Evolutionary conservation across 1,140 invertebrate genomes (phyloP), one percentile per base, ranked within the genome.

Genomic region (Diprion similis): DNA sequence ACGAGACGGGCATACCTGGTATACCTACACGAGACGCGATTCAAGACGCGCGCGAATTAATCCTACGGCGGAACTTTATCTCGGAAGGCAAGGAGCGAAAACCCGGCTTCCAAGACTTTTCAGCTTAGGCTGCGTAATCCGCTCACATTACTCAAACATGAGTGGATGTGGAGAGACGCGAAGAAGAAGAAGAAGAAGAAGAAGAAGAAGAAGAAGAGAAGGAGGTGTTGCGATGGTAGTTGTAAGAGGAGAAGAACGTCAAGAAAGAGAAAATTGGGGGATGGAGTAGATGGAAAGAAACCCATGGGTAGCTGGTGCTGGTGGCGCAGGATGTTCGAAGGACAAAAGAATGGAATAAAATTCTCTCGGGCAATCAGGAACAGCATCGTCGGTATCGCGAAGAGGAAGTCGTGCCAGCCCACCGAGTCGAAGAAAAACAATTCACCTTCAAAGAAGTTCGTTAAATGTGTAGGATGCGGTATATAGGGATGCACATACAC

Each of bases 111-210:
- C 6, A 19, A 71, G 70, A 72, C 71, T 76, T 78, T 78, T 67
- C 74, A 74, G 76, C 73, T 73, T 46, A 72, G 71, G 71, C 72
- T 71, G 18, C 69, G 70, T 78, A 78, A 78, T 78, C 76, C 72
- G n/a, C 59, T 72, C 59, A 59, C 67, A 76, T 76, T 76, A 78
- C 72, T 76, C 72, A 74, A 76, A 73, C 74, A 78, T 70, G 70
- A 73, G 70, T 74, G 70, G 70, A 64, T 76, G 48, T 24, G 37
- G 15, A n/a, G 18, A 18, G 19, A 15, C 11, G 51, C 51, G 11
- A 59, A 59, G 51, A 17, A 13, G 11, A 13, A 17, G 51, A 8
- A 17, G 15, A 13, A 13, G 18, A 68, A 13, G 15, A 45, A 68
- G 19, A 13, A 8, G 18, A 19, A 9, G n/a, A 8, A 48, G n/a